Conservation (phyloP, 1,140 invertebrate species). For the Drosophila ercepeae region DNA sequence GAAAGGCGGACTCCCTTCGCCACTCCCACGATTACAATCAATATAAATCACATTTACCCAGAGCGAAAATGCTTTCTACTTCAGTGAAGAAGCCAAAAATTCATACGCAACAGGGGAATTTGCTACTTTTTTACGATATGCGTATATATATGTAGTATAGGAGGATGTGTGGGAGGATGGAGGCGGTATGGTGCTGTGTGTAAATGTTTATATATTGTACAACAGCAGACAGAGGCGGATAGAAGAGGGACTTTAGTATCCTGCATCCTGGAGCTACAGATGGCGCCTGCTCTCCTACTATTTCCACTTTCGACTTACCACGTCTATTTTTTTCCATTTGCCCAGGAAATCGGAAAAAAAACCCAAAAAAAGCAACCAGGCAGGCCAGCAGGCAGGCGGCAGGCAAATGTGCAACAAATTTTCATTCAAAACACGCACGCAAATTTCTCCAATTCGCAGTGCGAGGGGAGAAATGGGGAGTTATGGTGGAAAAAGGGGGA, state of each 20-base stretch:
- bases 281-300: conserved; percentile 31
- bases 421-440: conserved; percentile 82
- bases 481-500: neutral
- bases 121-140: conserved; percentile 59
- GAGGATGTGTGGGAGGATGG: neutral
- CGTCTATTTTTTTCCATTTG: conserved; percentile 81
- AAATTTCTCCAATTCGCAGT: conserved; percentile 79
- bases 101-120: conserved; percentile 82
- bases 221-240: conserved; percentile 42
- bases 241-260: conserved; percentile 4
- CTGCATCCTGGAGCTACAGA: conserved; percentile 17
- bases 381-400: conserved; percentile 42
- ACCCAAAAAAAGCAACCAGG: conserved; percentile 28
- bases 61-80: conserved; percentile 82
- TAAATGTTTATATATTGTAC: conserved; percentile 65
- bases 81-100: conserved; percentile 75
- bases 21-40: conserved; percentile 79
- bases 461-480: neutral
- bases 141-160: conserved; percentile 12
- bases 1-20: conserved; percentile 33
- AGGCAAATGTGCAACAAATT: conserved; percentile 79
- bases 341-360: conserved; percentile 45
- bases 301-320: conserved; percentile 59
- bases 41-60: conserved; percentile 83
- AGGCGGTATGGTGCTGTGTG: conserved; percentile 9